These are phyloP conservation scores for Nesoenas mayeri DNA, from an alignment of 2,113 vertebrate genomes.

Conservation along the genomic window DNA sequence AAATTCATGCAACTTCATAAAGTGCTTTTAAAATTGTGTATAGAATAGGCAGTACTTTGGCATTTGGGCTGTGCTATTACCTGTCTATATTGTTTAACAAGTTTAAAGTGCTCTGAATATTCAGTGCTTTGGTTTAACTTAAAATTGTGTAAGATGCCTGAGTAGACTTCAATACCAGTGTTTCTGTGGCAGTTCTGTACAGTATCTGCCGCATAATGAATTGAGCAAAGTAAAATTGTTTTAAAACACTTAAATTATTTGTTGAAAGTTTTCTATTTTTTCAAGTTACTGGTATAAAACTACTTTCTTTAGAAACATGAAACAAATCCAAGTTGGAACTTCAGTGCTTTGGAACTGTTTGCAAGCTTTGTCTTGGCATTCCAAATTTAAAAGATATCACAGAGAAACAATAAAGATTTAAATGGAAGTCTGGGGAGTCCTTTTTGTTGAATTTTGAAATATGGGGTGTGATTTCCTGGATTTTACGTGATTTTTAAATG, in stretches of 20 bases:
- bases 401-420: not conserved
- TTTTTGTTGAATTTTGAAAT: not conserved
- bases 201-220: constrained; percentile 22
- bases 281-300: constrained; percentile 44
- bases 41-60: constrained; percentile 25
- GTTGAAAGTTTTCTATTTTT: constrained; percentile 51
- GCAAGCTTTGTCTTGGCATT: not conserved
- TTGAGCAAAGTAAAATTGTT: constrained; percentile 31
- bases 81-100: not conserved
- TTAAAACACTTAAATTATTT: constrained; percentile 31
- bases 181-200: constrained; percentile 52
- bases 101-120: constrained; percentile 45
- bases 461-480: not conserved
- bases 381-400: not conserved
- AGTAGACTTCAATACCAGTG: constrained; percentile 14
- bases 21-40: constrained; percentile 36
- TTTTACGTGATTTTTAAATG: not conserved
- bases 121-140: constrained; percentile 54
- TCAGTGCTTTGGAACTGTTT: not conserved
- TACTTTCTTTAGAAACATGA: constrained; percentile 12
- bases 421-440: not conserved
- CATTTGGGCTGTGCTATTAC: not conserved
- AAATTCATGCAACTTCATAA: constrained; percentile 24
- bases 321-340: constrained; percentile 40
- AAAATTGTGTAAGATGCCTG: not conserved